phyloP scores from a whole-genome alignment of 2,888 invertebrate genomes.

The Pristionchus japonicus region DNA sequence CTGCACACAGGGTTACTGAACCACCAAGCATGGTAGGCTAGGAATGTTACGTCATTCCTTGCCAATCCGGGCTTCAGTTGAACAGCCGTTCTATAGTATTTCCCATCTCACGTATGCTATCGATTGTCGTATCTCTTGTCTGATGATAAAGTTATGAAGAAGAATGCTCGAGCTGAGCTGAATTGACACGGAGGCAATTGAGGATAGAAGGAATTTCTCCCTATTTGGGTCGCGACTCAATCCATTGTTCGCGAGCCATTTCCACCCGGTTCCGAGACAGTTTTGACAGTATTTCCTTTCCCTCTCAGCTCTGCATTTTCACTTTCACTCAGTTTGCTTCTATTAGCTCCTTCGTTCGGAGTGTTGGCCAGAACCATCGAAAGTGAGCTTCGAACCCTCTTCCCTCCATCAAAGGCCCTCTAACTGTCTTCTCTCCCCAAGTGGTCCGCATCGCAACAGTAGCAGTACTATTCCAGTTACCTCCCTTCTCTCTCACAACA shows the following conservation, averaged over 20 bases:
- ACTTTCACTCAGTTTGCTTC: too few species aligned
- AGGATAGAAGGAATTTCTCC: not conserved
- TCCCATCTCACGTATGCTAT: not conserved
- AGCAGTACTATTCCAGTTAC: not conserved
- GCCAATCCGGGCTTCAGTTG: too few species aligned
- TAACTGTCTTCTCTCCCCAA: not conserved
- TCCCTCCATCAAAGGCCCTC: not conserved
- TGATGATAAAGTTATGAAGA: conserved; percentile 14
- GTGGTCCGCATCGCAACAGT: not conserved
- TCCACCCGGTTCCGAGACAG: conserved; percentile 25
- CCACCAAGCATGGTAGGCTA: too few species aligned
- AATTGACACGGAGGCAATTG: not conserved
- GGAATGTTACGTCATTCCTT: too few species aligned
- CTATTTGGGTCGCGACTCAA: not conserved
- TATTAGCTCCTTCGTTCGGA: too few species aligned
- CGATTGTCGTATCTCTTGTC: not conserved
- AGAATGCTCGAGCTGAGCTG: not conserved
- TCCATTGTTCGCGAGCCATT: not conserved
- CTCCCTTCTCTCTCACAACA: not conserved
- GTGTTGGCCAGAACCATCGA: too few species aligned
- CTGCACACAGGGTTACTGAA: too few species aligned
- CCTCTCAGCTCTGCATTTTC: not conserved
- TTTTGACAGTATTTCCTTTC: not conserved
- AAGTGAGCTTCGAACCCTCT: too few species aligned
- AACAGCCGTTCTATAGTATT: not conserved